Conservation (phyloP, 2,113 vertebrate genomes). For the Harpagus bidentatus region DNA sequence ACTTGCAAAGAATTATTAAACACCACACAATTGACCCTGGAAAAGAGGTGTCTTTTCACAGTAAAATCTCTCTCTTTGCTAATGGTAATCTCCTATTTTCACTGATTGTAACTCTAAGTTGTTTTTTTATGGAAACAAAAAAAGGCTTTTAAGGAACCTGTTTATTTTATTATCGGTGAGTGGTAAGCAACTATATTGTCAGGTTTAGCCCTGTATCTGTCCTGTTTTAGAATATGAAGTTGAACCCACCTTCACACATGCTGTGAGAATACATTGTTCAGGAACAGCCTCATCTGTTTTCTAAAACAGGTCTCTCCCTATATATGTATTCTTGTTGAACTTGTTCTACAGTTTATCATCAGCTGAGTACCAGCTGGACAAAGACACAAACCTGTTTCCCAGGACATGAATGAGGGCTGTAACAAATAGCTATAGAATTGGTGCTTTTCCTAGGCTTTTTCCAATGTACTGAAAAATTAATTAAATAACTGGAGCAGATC, state of each 20-base stretch:
- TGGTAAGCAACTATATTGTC: not conserved
- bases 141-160: not conserved
- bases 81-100: not conserved
- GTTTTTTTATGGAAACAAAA: not conserved
- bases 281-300: not conserved
- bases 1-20: not conserved
- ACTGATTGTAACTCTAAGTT: not conserved
- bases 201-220: not conserved
- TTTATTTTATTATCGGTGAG: not conserved
- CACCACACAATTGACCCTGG: rapidly evolving
- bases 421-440: not conserved
- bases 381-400: not conserved
- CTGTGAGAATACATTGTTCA: not conserved
- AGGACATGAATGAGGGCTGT: not conserved
- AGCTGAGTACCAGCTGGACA: not conserved
- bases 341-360: not conserved
- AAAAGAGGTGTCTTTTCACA: not conserved
- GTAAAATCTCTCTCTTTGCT: not conserved
- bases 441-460: not conserved
- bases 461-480: not conserved
- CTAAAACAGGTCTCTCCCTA: not conserved
- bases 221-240: not conserved
- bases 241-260: not conserved
- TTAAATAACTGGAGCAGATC: not conserved
- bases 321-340: not conserved